Evolutionary conservation across 1,140 invertebrate genomes (phyloP).

Genomic region (Cotesia vestalis): DNA sequence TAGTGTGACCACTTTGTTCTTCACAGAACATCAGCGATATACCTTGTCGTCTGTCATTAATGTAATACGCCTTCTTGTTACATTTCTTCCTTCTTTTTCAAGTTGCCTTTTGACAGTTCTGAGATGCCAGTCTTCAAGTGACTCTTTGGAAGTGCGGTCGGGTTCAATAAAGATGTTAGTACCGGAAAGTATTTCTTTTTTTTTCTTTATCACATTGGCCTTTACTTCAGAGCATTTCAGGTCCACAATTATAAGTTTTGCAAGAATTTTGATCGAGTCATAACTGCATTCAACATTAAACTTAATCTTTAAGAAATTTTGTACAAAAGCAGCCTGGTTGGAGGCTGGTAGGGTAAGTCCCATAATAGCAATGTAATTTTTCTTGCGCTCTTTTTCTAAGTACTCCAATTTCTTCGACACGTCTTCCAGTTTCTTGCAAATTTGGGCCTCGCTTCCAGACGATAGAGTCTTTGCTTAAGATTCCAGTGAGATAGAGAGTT

Average conservation of each 20-base stretch:
- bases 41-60: background rate
- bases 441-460: background rate
- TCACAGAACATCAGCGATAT: background rate
- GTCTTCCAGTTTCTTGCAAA: background rate
- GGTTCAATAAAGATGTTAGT: background rate
- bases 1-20: background rate
- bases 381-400: constrained; percentile 12
- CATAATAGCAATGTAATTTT: background rate
- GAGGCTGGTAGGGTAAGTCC: background rate
- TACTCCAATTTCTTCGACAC: background rate
- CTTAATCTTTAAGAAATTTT: background rate
- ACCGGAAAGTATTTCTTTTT: background rate
- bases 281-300: constrained; percentile 7
- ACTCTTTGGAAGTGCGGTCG: constrained; percentile 2
- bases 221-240: constrained; percentile 13
- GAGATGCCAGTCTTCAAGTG: background rate
- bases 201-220: background rate
- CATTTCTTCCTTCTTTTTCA: constrained; percentile 10
- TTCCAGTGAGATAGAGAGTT: background rate
- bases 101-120: constrained; percentile 11
- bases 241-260: constrained; percentile 6
- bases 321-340: no score
- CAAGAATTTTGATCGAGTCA: constrained; percentile 9
- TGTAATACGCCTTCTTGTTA: constrained; percentile 1
- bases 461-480: background rate